These are phyloP conservation scores for Lophotriccus pileatus DNA, from an alignment of 2,797 vertebrate species.

Conservation along the genomic window DNA sequence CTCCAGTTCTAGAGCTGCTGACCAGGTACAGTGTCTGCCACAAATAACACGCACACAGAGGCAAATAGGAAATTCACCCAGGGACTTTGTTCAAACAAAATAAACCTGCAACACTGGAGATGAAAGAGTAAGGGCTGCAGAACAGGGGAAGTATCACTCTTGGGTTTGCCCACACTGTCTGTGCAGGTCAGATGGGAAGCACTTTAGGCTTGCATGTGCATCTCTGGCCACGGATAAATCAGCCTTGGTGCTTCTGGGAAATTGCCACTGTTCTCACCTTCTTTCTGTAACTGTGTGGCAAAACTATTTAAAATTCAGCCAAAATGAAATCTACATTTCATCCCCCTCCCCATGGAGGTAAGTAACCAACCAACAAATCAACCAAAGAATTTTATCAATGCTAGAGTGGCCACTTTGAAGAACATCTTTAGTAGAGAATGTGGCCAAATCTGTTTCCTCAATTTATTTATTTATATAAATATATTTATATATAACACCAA, in stretches of 20 bases:
- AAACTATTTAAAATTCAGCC: not conserved
- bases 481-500: not conserved
- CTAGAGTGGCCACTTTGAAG: not conserved
- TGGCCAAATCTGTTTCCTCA: not conserved
- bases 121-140: slow-evolving; percentile 69
- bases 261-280: not conserved
- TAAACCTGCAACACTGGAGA: slow-evolving; percentile 77
- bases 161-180: not conserved
- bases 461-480: not conserved
- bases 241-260: not conserved
- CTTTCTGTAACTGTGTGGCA: not conserved
- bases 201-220: not conserved
- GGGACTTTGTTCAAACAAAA: slow-evolving; percentile 76
- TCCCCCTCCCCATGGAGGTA: not conserved
- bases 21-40: slow-evolving; percentile 89
- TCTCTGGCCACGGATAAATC: not conserved
- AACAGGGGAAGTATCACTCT: not conserved
- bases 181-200: not conserved
- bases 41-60: slow-evolving; percentile 96
- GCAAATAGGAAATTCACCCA: slow-evolving; percentile 97
- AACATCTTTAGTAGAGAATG: not conserved
- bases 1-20: slow-evolving; percentile 96
- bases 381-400: not conserved
- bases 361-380: not conserved
- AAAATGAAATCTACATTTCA: not conserved